Evolutionary conservation across 2,113 vertebrate species (phyloP), one percentile per base, ranked within the genome.

Genomic region (crab-eating macaque (Macaca fascicularis)): DNA sequence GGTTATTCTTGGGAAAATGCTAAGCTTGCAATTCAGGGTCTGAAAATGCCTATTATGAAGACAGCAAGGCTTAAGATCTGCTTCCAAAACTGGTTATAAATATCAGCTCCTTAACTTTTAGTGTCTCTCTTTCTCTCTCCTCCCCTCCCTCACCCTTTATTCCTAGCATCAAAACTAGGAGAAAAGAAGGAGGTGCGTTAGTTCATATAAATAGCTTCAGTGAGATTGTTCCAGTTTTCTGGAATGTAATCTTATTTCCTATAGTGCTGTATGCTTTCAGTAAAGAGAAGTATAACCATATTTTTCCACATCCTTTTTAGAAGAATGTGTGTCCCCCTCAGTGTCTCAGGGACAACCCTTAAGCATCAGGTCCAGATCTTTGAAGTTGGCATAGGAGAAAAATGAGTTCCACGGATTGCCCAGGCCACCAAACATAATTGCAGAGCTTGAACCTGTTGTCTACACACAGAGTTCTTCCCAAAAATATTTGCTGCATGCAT

Each of bases 1-100:
- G 83, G 81, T 90, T 98, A 96, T 97, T 96, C 82, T 97, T 27
- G 23, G 52, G 86, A 40, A 92, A 92, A 92, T 93, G 96, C 97
- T 97, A 94, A 94, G 50, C 70, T 86, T 95, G 97, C 95, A 93
- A 48, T 89, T 74, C 84, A 72, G 93, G 20, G 64, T 93, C 90
- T 94, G 83, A 93, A 96, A 92, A 93, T 74, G 70, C 9, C 76
- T 83, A 45, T 88, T 67, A 78, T 19, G 10, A 93, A 92, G 55
- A 83, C 6, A 76, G 74, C 32, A 23, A 48, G 19, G 40, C 19
- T 32, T 32, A 27, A 83, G 59, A 69, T 67, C 9, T 75, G 45
- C 38, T 76, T 92, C 72, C 86, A 92, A 69, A 30, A 82, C 25
- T 78, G 50, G 76, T 81, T 55, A 45, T 81, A 32, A 16, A 64